Percentiles rank a stretch among this genome's conserved stretches.
Conservation (phyloP, 2,113 vertebrate species). For the Grallaria varia region DNA sequence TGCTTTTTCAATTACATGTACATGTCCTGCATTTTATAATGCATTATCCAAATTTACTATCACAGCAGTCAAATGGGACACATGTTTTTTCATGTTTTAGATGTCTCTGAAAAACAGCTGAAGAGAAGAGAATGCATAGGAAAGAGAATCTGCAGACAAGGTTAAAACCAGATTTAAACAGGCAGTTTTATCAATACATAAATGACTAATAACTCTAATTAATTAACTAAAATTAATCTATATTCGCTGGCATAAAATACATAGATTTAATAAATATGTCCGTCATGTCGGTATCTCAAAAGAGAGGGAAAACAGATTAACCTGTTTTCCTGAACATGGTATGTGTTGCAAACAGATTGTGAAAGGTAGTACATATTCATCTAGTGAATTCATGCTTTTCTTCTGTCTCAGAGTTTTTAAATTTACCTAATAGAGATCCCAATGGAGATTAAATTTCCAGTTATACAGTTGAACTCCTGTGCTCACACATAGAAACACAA, state of each 20-base stretch:
- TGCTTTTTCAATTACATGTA: not conserved
- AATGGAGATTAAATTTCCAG: not conserved
- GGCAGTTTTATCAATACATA: not conserved
- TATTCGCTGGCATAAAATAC: not conserved
- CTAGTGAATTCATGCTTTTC: not conserved
- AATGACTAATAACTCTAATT: not conserved
- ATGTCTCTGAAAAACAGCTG: not conserved
- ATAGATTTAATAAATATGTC: not conserved
- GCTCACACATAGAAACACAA: not conserved
- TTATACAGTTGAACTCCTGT: not conserved
- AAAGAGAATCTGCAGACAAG: not conserved
- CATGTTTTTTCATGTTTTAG: not conserved
- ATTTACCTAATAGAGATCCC: not conserved
- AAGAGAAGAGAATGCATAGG: not conserved
- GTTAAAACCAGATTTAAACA: not conserved
- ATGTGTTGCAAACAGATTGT: not conserved
- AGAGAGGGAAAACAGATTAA: not conserved
- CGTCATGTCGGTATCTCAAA: not conserved
- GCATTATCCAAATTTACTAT: not conserved
- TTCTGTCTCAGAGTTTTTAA: not conserved
- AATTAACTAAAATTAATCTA: not conserved
- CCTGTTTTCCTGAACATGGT: not conserved
- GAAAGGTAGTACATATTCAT: not conserved
- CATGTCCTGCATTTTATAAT: not conserved
- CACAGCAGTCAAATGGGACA: not conserved